These are phyloP conservation scores for Triops cancriformis DNA, from an alignment of 1,140 invertebrate species.

Conservation along the genomic window DNA sequence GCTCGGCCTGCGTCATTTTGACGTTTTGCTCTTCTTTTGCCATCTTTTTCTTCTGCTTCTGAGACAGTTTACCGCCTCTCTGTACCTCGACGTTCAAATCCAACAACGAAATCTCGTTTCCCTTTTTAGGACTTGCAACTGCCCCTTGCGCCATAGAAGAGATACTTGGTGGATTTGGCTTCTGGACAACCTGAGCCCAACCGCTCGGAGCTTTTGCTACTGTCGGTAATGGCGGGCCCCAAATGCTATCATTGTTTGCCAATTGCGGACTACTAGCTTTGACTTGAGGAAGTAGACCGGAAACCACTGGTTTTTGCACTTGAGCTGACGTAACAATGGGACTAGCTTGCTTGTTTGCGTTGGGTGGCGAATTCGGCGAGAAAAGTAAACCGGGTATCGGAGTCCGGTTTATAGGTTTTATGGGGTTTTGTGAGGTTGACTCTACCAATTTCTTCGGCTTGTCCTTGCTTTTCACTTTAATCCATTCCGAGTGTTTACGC, in stretches of 20 bases:
- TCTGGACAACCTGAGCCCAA: background rate
- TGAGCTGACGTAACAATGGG: background rate
- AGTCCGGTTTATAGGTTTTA: background rate
- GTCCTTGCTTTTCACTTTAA: background rate
- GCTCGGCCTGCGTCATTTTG: background rate
- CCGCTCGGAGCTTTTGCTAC: background rate
- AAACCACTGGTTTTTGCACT: background rate
- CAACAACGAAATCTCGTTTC: background rate
- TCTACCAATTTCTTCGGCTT: background rate
- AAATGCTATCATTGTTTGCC: background rate
- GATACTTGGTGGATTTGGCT: background rate
- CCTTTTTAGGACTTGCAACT: background rate
- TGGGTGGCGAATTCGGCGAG: background rate
- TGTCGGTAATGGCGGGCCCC: background rate
- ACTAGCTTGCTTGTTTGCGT: background rate
- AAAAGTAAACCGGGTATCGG: background rate
- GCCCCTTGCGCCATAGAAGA: background rate
- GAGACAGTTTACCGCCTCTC: background rate
- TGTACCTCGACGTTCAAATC: background rate
- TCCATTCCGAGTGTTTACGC: background rate
- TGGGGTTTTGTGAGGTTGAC: background rate
- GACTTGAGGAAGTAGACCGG: background rate
- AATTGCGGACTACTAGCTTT: background rate
- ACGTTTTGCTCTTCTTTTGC: conserved; percentile 3
- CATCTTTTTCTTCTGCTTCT: background rate